phyloP scores from a whole-genome alignment of 2,113 vertebrate species.

The Eulacestoma nigropectus region DNA sequence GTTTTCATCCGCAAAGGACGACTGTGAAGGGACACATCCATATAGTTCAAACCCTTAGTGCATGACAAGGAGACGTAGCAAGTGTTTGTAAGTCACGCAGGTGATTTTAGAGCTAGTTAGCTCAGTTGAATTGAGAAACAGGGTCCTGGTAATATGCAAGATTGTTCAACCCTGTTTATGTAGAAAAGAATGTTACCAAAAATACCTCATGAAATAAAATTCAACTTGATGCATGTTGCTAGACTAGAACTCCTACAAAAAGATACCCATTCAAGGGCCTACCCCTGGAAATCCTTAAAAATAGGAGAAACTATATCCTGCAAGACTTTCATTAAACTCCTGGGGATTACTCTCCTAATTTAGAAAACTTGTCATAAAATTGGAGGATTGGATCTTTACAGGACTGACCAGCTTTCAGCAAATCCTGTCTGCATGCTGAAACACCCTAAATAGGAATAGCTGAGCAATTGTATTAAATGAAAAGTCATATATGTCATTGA shows the following conservation, averaged over 20 bases:
- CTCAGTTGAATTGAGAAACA: not conserved
- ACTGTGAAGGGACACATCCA: not conserved
- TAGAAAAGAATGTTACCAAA: not conserved
- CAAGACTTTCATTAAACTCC: not conserved
- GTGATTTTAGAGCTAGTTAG: not conserved
- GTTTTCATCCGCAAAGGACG: not conserved
- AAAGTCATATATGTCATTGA: not conserved
- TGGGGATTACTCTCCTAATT: not conserved
- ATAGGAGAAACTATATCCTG: not conserved
- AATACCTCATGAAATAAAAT: conserved; percentile 23
- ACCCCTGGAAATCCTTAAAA: not conserved
- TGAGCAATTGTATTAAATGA: not conserved
- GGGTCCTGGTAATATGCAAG: not conserved
- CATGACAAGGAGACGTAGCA: not conserved
- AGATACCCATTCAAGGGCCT: not conserved
- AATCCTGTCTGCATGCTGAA: not conserved
- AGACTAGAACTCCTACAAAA: not conserved
- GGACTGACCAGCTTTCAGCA: not conserved
- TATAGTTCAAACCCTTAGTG: not conserved
- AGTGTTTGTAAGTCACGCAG: not conserved
- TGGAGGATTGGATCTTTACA: not conserved
- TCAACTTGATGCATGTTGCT: not conserved
- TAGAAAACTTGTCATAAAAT: not conserved
- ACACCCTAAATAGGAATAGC: not conserved
- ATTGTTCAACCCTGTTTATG: not conserved